phyloP scores from a whole-genome alignment of 2,113 vertebrate species.

The Chaenogobius annularis region DNA sequence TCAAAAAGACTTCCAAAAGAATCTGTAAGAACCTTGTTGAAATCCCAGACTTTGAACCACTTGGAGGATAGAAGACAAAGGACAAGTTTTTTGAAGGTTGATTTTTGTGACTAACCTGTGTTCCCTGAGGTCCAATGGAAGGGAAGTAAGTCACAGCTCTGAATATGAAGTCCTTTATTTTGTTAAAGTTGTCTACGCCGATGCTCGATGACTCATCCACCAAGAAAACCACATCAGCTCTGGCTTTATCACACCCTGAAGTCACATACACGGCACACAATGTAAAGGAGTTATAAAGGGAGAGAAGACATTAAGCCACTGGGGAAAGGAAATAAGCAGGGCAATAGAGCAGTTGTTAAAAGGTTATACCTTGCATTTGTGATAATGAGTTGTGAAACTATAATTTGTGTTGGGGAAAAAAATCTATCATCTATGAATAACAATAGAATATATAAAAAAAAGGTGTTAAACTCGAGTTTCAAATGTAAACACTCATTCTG shows the following conservation, averaged over 20 bases:
- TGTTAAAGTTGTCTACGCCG: slow-evolving; percentile 83
- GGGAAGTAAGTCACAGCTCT: slow-evolving; percentile 86
- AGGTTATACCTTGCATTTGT: too few relatives aligned
- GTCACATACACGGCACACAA: slow-evolving; percentile 33
- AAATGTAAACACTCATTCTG: too few relatives aligned
- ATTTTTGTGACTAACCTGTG: slow-evolving; percentile 74
- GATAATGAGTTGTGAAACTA: too few relatives aligned
- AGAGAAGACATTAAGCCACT: not conserved
- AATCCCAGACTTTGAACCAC: too few relatives aligned
- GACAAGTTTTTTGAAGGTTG: not conserved
- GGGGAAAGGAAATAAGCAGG: not conserved
- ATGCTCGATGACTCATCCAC: slow-evolving; percentile 92
- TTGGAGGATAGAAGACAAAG: too few relatives aligned
- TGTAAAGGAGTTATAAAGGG: not conserved
- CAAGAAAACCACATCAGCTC: slow-evolving; percentile 85
- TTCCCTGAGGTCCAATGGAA: slow-evolving; percentile 79
- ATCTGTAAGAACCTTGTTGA: too few relatives aligned
- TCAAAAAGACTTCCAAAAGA: too few relatives aligned
- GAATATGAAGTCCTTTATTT: slow-evolving; percentile 89
- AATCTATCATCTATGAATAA: too few relatives aligned
- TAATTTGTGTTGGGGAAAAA: too few relatives aligned
- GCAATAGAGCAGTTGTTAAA: not conserved
- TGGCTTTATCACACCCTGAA: slow-evolving; percentile 82
- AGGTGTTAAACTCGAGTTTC: too few relatives aligned
- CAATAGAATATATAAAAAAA: too few relatives aligned